Conservation (phyloP, 2,888 invertebrate genomes). For the Tyria jacobaeae region DNA sequence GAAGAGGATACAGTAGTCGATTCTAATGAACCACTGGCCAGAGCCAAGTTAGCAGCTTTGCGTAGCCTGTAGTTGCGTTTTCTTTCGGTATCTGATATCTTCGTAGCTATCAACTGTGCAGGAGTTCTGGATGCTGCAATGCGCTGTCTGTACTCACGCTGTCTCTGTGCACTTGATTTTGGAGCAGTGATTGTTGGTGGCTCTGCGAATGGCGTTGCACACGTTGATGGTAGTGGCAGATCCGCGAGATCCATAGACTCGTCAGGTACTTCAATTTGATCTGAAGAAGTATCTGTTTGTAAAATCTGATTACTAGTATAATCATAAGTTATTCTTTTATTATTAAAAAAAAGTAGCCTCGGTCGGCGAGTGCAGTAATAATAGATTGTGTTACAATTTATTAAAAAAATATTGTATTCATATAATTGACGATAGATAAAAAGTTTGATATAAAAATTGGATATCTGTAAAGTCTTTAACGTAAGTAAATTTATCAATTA, state of each 20-base stretch:
- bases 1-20: slow-evolving; percentile 37
- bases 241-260: slow-evolving; percentile 42
- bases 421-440: slow-evolving; percentile 36
- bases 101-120: slow-evolving; percentile 44
- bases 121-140: slow-evolving; percentile 45
- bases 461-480: background rate
- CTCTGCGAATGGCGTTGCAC: slow-evolving; percentile 42
- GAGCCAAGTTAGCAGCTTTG: slow-evolving; percentile 45
- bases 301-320: slow-evolving; percentile 44
- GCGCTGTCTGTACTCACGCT: slow-evolving; percentile 38
- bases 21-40: slow-evolving; percentile 24
- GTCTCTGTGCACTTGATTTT: slow-evolving; percentile 41
- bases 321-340: slow-evolving; percentile 41
- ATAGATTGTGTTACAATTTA: slow-evolving; percentile 31
- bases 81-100: slow-evolving; percentile 40
- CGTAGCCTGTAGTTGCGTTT: slow-evolving; percentile 45
- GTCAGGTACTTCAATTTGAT: slow-evolving; percentile 22
- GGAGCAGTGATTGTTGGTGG: slow-evolving; percentile 38
- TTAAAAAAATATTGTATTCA: slow-evolving; percentile 28
- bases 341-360: slow-evolving; percentile 38
- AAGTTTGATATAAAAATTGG: slow-evolving; percentile 27
- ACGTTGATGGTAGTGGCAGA: slow-evolving; percentile 42
- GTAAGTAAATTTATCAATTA: too few species aligned
- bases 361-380: slow-evolving; percentile 33
- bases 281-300: slow-evolving; percentile 19